Percentiles rank a stretch among this genome's conserved stretches.
phyloP scores from a whole-genome alignment of 2,113 vertebrate genomes.

The Butorides virescens region DNA sequence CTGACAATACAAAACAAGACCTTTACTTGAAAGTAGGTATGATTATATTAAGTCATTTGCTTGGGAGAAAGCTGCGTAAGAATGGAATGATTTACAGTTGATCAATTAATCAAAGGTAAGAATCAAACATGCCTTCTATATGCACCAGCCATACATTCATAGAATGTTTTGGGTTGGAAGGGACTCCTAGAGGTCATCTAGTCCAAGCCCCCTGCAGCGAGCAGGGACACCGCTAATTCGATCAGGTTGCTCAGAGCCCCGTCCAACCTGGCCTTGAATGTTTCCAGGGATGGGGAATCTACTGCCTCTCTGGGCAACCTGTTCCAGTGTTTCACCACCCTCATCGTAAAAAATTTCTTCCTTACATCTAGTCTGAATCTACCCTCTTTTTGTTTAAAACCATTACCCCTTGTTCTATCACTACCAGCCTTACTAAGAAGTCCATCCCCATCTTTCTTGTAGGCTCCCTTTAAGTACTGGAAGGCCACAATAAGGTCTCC shows the following conservation, averaged over 20 bases:
- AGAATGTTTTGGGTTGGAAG: background rate
- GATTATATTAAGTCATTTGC: background rate
- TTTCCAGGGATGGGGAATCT: background rate
- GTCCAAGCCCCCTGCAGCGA: background rate
- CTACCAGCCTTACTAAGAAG: background rate
- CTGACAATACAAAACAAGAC: background rate
- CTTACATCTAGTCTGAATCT: background rate
- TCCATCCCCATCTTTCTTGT: background rate
- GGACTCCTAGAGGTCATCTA: background rate
- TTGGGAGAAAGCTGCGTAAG: background rate
- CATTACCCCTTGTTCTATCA: background rate
- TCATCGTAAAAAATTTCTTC: background rate
- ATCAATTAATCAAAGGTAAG: background rate
- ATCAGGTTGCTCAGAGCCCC: background rate
- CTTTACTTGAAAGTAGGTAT: background rate
- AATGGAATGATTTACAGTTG: background rate
- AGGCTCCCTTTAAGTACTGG: background rate
- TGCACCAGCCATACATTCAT: background rate
- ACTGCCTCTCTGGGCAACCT: background rate
- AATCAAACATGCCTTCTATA: background rate
- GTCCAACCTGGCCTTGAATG: background rate
- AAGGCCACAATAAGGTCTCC: background rate
- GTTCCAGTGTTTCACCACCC: background rate
- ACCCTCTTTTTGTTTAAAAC: background rate
- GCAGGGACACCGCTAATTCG: background rate